Conservation (phyloP, 2,113 vertebrate genomes). For the Progne subis region DNA sequence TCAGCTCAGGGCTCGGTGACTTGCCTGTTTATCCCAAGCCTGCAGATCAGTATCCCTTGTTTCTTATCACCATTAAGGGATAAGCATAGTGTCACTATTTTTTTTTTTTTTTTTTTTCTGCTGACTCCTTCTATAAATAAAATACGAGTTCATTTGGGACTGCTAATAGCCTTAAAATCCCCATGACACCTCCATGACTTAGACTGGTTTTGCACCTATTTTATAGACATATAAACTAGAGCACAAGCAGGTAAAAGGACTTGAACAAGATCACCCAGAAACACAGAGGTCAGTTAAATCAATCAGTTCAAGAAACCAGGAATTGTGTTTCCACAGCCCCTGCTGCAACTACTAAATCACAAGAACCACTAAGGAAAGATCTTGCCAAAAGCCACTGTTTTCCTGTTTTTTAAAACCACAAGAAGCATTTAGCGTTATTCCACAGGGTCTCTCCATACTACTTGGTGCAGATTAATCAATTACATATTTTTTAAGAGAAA, state of each 20-base stretch:
- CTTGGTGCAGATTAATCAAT: slow-evolving; percentile 10
- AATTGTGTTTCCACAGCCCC: slow-evolving; percentile 22
- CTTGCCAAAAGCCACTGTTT: not conserved
- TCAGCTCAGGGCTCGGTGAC: not conserved
- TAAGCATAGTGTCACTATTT: not conserved
- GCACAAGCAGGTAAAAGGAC: not conserved
- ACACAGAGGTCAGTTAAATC: not conserved
- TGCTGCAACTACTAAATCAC: slow-evolving; percentile 37
- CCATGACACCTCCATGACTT: not conserved
- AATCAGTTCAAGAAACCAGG: not conserved
- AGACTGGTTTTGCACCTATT: not conserved
- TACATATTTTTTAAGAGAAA: not conserved
- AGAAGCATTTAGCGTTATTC: not conserved
- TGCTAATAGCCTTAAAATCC: not conserved
- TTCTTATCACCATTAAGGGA: not conserved
- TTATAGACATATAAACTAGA: not conserved
- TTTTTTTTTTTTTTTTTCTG: not conserved
- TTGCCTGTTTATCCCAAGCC: not conserved
- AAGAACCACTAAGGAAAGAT: not conserved
- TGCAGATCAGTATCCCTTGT: not conserved
- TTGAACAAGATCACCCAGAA: not conserved
- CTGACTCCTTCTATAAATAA: not conserved
- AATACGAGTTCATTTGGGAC: not conserved
- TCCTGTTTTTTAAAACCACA: not conserved
- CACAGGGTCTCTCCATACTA: not conserved